Evolutionary conservation across 2,113 vertebrate species (phyloP).

Genomic region (Brachyistius frenatus): DNA sequence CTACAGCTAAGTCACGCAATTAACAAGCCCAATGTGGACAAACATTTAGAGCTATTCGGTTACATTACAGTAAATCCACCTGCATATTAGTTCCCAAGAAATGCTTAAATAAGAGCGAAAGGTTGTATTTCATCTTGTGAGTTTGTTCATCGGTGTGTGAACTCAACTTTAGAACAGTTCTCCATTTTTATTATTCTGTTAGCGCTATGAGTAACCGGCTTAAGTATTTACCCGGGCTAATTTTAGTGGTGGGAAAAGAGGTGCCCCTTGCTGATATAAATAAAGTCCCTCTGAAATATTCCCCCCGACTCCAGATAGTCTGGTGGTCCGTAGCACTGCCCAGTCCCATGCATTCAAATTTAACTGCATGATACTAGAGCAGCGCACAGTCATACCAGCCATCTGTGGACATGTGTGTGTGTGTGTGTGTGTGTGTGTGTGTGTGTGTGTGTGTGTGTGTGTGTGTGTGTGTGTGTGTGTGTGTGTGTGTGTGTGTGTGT

Average conservation of each 20-base stretch:
- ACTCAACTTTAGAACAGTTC: slow-evolving; percentile 41
- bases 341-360: slow-evolving; percentile 91
- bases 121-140: background rate
- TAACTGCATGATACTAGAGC: slow-evolving; percentile 94
- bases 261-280: slow-evolving; percentile 90
- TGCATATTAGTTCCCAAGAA: slow-evolving; percentile 45
- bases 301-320: slow-evolving; percentile 97
- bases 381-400: slow-evolving; percentile 89
- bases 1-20: slow-evolving; percentile 69
- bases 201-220: slow-evolving; percentile 78
- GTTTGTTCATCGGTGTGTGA: background rate
- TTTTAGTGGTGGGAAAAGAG: slow-evolving; percentile 86
- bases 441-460: slow-evolving; percentile 38
- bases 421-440: slow-evolving; percentile 36
- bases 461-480: slow-evolving; percentile 24
- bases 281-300: slow-evolving; percentile 95
- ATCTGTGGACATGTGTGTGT: slow-evolving; percentile 80
- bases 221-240: slow-evolving; percentile 87
- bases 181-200: slow-evolving; percentile 79
- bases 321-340: slow-evolving; percentile 88
- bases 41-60: slow-evolving; percentile 70
- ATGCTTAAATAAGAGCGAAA: slow-evolving; percentile 24
- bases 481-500: slow-evolving; percentile 49
- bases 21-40: slow-evolving; percentile 73
- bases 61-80: slow-evolving; percentile 69